phyloP scores from a whole-genome alignment of 2,888 invertebrate species.

The Apodemia hepburni region DNA sequence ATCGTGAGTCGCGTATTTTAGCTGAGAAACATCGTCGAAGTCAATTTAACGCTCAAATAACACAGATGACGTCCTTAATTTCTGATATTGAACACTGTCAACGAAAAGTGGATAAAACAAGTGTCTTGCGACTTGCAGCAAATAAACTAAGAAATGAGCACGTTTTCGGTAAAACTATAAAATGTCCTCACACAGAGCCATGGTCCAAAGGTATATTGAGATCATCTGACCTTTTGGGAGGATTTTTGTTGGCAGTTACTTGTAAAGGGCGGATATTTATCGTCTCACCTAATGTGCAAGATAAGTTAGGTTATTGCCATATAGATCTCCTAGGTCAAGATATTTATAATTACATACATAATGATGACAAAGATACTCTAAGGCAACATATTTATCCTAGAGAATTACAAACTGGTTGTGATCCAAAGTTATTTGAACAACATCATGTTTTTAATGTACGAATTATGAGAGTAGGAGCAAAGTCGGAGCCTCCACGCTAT shows the following conservation, averaged over 20 bases:
- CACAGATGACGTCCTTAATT: constrained; percentile 89
- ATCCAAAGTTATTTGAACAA: constrained; percentile 57
- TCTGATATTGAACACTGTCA: constrained; percentile 91
- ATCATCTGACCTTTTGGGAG: constrained; percentile 85
- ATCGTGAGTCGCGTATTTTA: constrained; percentile 90
- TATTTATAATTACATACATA: constrained; percentile 90
- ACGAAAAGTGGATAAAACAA: constrained; percentile 94
- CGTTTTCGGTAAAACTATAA: constrained; percentile 79
- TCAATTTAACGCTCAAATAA: constrained; percentile 92
- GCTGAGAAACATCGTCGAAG: constrained; percentile 96
- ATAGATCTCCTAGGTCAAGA: constrained; percentile 95
- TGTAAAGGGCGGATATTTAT: constrained; percentile 91
- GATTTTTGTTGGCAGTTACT: constrained; percentile 90
- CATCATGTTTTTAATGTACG: constrained; percentile 79
- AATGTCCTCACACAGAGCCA: constrained; percentile 66
- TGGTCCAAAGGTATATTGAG: constrained; percentile 81
- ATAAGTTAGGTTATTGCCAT: constrained; percentile 89
- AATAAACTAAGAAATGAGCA: constrained; percentile 91
- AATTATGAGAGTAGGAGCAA: constrained; percentile 84
- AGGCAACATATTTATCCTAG: constrained; percentile 83
- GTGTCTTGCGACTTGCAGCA: constrained; percentile 91
- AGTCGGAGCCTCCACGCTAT: constrained; percentile 86
- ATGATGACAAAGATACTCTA: constrained; percentile 90
- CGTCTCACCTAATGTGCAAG: constrained; percentile 91
- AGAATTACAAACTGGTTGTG: constrained; percentile 62